Percentiles rank a stretch among this genome's conserved stretches.
These are phyloP conservation scores for Coptodon bakossiorum DNA, from an alignment of 2,113 vertebrate species.

Conservation along the genomic window DNA sequence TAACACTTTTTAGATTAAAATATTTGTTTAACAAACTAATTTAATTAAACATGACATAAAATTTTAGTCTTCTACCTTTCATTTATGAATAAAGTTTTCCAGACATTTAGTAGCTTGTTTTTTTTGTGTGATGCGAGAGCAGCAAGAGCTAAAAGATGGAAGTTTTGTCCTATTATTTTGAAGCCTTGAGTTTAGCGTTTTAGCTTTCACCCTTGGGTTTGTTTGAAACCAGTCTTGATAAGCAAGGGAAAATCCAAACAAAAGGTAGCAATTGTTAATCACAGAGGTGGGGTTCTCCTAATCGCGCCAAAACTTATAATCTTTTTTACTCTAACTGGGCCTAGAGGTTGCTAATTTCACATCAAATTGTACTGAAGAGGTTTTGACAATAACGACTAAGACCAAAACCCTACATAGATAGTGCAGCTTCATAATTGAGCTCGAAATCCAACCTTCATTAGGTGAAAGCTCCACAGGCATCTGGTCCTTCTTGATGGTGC, in stretches of 20 bases:
- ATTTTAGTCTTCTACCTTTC: neutral
- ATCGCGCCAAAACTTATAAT: accelerated
- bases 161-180: neutral
- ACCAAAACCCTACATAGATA: neutral
- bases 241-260: neutral
- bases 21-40: neutral
- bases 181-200: neutral
- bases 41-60: neutral
- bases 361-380: neutral
- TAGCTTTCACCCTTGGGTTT: neutral
- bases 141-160: neutral
- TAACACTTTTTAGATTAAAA: neutral
- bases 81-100: neutral
- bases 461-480: conserved; percentile 61
- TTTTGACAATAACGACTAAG: neutral
- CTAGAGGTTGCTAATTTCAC: neutral
- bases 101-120: accelerated
- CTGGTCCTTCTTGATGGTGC: conserved; percentile 76
- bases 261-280: neutral
- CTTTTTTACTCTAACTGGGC: neutral
- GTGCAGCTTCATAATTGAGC: neutral
- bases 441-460: conserved; percentile 64
- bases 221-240: neutral
- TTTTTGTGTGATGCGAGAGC: neutral
- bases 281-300: neutral